Evolutionary conservation across 1,140 invertebrate species (phyloP).

Genomic region (Frieseomelitta varia): DNA sequence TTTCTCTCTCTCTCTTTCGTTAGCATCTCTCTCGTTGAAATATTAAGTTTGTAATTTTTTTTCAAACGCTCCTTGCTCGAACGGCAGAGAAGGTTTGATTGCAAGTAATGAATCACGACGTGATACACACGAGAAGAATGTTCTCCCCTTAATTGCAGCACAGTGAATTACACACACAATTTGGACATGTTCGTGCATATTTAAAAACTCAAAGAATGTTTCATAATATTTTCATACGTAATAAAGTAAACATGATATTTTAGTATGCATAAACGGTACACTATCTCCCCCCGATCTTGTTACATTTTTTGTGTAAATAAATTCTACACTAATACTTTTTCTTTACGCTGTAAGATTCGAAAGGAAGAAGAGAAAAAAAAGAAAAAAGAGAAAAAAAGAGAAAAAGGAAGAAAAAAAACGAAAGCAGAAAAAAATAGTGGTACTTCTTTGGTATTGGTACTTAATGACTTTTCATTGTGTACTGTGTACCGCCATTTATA

Average conservation of each 20-base stretch:
- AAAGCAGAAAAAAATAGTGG: slow-evolving; percentile 9
- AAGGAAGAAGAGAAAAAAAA: background rate
- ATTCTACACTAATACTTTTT: slow-evolving; percentile 12
- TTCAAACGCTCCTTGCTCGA: background rate
- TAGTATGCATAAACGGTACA: slow-evolving; percentile 42
- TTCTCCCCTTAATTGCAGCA: slow-evolving; percentile 14
- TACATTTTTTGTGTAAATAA: slow-evolving; percentile 47
- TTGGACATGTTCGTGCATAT: slow-evolving; percentile 7
- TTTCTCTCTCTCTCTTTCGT: too few species aligned
- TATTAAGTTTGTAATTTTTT: background rate
- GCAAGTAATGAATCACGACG: background rate
- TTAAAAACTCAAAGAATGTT: slow-evolving; percentile 31
- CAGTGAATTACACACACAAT: slow-evolving; percentile 12
- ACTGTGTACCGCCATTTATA: slow-evolving; percentile 50
- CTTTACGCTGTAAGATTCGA: slow-evolving; percentile 19
- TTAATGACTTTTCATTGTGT: slow-evolving; percentile 58
- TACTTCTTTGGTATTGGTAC: slow-evolving; percentile 56
- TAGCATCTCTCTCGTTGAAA: too few species aligned
- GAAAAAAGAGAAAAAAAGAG: slow-evolving; percentile 10
- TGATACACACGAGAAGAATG: background rate
- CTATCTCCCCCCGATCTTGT: slow-evolving; percentile 17
- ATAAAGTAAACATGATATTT: slow-evolving; percentile 42
- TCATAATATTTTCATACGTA: slow-evolving; percentile 44
- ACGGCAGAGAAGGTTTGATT: background rate
- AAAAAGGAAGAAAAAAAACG: background rate